Percentiles rank a stretch among this genome's conserved stretches.
These are phyloP conservation scores for Cricetomys ansorgei DNA, from an alignment of 2,113 vertebrate species.

Conservation along the genomic window DNA sequence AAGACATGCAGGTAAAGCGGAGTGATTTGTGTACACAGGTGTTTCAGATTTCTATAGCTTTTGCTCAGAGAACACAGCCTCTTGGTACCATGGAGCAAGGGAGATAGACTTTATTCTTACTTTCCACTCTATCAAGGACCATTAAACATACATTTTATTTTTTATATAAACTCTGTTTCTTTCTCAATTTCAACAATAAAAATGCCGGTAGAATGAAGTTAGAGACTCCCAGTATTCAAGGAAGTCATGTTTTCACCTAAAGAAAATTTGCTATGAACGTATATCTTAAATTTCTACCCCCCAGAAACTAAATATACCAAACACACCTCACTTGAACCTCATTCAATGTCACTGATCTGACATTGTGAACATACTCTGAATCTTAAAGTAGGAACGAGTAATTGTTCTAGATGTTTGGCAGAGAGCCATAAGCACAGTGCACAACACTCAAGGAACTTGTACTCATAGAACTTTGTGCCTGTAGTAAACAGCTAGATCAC, in stretches of 20 bases:
- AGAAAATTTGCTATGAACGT: neutral
- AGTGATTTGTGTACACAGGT: neutral
- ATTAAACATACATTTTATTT: neutral
- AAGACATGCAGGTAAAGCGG: neutral
- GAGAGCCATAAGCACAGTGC: neutral
- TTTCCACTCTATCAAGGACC: neutral
- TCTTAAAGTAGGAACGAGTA: neutral
- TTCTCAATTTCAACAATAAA: neutral
- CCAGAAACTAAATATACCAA: neutral
- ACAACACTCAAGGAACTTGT: neutral
- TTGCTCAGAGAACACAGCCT: neutral
- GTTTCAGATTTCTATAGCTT: neutral
- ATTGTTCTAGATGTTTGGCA: neutral
- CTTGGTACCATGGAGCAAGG: neutral
- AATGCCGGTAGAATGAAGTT: neutral
- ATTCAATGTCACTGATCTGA: neutral
- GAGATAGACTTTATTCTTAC: neutral
- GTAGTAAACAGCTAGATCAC: slow-evolving; percentile 37
- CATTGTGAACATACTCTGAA: neutral
- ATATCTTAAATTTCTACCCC: neutral
- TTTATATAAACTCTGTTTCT: neutral
- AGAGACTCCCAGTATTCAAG: neutral
- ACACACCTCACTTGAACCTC: neutral
- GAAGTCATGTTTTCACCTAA: neutral
- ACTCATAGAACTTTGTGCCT: neutral